Evolutionary conservation across 2,113 vertebrate species (phyloP).

Genomic region (Garra rufa): DNA sequence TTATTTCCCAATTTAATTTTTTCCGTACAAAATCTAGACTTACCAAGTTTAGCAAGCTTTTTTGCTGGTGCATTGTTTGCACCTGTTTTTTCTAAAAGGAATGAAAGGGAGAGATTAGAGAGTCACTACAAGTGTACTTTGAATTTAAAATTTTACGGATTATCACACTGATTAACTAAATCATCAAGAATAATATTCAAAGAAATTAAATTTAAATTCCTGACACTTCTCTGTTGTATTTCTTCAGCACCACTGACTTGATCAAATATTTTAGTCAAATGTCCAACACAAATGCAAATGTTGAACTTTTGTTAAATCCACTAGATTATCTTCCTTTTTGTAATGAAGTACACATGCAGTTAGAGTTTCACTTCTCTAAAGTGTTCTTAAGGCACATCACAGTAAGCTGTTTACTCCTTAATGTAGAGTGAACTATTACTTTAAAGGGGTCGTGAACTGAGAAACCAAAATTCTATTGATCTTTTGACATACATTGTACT

Average conservation of each 20-base stretch:
- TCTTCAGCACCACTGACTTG: not conserved
- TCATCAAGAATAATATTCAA: not conserved
- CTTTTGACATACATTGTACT: too few species aligned
- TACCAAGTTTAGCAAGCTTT: constrained; percentile 62
- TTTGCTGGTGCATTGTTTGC: constrained; percentile 61
- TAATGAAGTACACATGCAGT: not conserved
- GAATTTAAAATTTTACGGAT: not conserved
- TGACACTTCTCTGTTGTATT: not conserved
- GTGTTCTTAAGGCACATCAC: not conserved
- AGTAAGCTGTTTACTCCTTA: not conserved
- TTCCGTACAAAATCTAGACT: constrained; percentile 54
- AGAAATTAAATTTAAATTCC: not conserved
- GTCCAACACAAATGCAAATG: constrained; percentile 31
- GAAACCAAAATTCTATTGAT: too few species aligned
- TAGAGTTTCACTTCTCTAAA: not conserved
- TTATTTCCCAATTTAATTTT: not conserved
- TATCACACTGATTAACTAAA: constrained; percentile 1
- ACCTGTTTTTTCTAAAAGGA: constrained; percentile 60
- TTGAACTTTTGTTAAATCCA: not conserved
- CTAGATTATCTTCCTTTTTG: not conserved
- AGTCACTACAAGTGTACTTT: constrained; percentile 17
- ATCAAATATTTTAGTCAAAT: not conserved
- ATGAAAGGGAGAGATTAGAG: constrained; percentile 58
- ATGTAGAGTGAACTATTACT: not conserved
- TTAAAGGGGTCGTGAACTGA: too few species aligned